Conservation (phyloP, 2,888 invertebrate genomes). For the Myopa tessellatipennis region DNA sequence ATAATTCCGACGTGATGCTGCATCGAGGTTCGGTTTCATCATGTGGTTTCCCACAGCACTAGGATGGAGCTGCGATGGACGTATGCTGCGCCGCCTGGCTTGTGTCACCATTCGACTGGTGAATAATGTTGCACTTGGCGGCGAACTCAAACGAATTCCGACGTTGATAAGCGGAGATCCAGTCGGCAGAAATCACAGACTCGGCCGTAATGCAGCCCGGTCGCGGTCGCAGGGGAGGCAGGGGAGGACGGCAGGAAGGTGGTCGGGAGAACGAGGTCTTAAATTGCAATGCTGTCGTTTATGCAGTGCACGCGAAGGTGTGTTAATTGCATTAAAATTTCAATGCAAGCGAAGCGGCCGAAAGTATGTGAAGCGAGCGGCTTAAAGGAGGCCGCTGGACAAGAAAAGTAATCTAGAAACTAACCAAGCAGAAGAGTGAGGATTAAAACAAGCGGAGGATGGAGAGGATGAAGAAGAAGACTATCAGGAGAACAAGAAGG, state of each 20-base stretch:
- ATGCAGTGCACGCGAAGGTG: slow-evolving; percentile 33
- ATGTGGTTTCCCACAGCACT: slow-evolving; percentile 9
- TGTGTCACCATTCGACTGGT: slow-evolving; percentile 47
- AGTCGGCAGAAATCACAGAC: slow-evolving; percentile 28
- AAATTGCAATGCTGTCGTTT: slow-evolving; percentile 36
- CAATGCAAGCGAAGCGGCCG: slow-evolving; percentile 59
- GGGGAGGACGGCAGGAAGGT: slow-evolving; percentile 6
- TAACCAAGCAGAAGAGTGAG: background rate
- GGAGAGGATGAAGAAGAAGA: background rate
- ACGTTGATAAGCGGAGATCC: slow-evolving; percentile 29
- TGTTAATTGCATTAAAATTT: slow-evolving; percentile 63
- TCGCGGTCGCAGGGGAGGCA: background rate
- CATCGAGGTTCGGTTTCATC: no score
- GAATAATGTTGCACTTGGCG: slow-evolving; percentile 46
- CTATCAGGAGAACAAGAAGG: no score
- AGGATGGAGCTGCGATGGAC: background rate
- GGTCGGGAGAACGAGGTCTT: slow-evolving; percentile 33
- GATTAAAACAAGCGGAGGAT: background rate
- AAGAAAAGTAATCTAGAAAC: background rate
- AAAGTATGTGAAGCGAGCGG: background rate
- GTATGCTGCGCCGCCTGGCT: background rate
- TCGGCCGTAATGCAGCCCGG: slow-evolving; percentile 29
- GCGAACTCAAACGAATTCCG: slow-evolving; percentile 35
- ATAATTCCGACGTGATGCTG: no score
- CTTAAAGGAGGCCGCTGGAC: background rate